Percentiles rank a stretch among this genome's conserved stretches.
Conservation (phyloP, 1,140 invertebrate species). For the Danaus melanippus region DNA sequence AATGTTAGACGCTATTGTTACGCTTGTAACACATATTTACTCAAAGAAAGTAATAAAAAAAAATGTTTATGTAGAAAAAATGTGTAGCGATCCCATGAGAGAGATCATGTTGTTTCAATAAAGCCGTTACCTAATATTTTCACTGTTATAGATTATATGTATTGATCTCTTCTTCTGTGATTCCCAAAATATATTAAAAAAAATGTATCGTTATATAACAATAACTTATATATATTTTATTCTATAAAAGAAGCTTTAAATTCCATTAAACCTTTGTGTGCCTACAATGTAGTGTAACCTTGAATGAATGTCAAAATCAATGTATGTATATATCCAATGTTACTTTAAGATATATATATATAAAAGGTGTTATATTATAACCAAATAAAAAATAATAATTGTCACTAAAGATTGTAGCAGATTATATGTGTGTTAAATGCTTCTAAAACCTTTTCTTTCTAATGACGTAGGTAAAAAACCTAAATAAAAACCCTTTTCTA, state of each 20-base stretch:
- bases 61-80: constrained; percentile 18
- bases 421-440: no score
- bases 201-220: constrained; percentile 13
- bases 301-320: constrained; percentile 7
- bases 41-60: constrained; percentile 12
- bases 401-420: no score
- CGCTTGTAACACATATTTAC: constrained; percentile 20
- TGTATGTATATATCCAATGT: no score
- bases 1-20: constrained; percentile 32
- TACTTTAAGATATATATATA: no score
- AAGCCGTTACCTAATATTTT: background rate
- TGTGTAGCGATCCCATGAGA: constrained; percentile 23
- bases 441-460: no score
- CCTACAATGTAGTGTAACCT: constrained; percentile 26
- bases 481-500: no score
- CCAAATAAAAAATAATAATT: no score
- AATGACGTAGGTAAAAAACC: no score
- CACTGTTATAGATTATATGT: constrained; percentile 5
- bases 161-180: constrained; percentile 16
- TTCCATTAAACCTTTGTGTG: constrained; percentile 29
- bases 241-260: constrained; percentile 33
- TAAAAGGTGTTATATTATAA: no score
- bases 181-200: constrained; percentile 15
- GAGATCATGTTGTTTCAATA: constrained; percentile 8
- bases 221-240: constrained; percentile 22